Percentiles rank a stretch among this genome's conserved stretches.
Conservation (phyloP, 2,888 invertebrate species). For the Calliopum simillimum region DNA sequence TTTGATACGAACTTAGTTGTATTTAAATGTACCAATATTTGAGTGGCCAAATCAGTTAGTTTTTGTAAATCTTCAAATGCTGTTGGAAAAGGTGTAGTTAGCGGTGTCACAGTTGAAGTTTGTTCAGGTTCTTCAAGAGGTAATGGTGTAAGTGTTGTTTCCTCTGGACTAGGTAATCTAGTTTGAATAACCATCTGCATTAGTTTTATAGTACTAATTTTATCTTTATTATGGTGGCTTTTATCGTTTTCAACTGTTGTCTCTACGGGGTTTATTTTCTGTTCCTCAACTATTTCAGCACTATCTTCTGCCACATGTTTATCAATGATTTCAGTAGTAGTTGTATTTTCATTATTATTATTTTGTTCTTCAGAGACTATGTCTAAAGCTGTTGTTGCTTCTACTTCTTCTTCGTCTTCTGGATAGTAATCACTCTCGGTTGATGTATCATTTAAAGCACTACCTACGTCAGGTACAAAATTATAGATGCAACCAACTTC, state of each 20-base stretch:
- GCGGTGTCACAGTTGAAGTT: neutral
- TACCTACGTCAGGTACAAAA: conserved; percentile 60
- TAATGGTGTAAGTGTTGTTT: neutral
- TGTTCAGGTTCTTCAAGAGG: conserved; percentile 9
- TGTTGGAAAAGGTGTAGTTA: conserved; percentile 35
- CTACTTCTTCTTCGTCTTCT: conserved; percentile 22
- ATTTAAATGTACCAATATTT: conserved; percentile 45
- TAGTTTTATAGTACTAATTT: too few relatives aligned
- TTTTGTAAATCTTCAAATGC: conserved; percentile 48
- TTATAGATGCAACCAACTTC: conserved; percentile 75
- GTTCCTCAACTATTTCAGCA: neutral
- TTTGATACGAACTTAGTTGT: neutral
- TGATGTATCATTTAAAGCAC: conserved; percentile 45
- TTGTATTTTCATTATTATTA: neutral
- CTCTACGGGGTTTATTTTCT: conserved; percentile 9
- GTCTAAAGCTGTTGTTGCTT: conserved; percentile 29
- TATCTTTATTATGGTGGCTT: too few relatives aligned
- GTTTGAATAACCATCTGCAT: too few relatives aligned
- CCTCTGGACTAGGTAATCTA: neutral
- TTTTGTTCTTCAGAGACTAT: neutral
- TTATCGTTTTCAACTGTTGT: neutral
- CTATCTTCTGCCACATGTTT: neutral
- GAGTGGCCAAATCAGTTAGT: conserved; percentile 46
- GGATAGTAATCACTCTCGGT: conserved; percentile 58
- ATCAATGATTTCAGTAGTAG: neutral